Evolutionary conservation across 2,113 vertebrate species (phyloP), one percentile per base, ranked within the genome.

Genomic region (Uropsilus gracilis): DNA sequence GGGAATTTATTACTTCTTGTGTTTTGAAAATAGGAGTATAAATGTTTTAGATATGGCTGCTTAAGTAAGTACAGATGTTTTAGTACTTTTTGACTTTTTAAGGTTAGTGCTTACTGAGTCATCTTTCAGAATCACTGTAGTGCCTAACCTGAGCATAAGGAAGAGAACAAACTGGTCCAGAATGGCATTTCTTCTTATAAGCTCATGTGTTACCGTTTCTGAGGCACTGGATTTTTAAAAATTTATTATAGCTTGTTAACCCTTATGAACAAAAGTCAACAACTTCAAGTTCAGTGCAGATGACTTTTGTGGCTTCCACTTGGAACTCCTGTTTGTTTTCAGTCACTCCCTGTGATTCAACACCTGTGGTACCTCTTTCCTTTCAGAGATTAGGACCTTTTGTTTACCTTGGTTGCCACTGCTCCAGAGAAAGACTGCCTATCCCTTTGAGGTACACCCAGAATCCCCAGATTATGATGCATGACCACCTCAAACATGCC

Each of bases 181-280:
- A 81, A n/a, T 66, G 48, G 28, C 46, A 26, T 91, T 64, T 68
- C 50, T 77, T 91, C 66, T 57, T 24, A 44, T 2, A 37, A 44
- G 5, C 16, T 24, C 1, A 1, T 37, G 22, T 85, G 17, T 66
- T 84, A 72, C 30, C 78, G 9, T 5, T 90, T 90, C 37, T 32
- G 5, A 48, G 50, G 26, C 59, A 22, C 8, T 64, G n/a, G 32
- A 18, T 69, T 61, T 84, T 78, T 91, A 44, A 44, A 73, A 81
- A 71, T n/a, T 22, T 63, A 18, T 86, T 89, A 75, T 66, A 64
- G 75, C 48, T 75, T 44, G 18, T 34, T 75, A 28, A 16, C 30
- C 48, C 89, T 94, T 87, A 44, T 72, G 46, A 93, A 42, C 85
- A 34, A 26, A 93, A 83, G 42, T 89, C n/a, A 37, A 53, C 53